Base-by-base conservation (phyloP, 2,113 vertebrate genomes). In the Zapus hudsonius region DNA sequence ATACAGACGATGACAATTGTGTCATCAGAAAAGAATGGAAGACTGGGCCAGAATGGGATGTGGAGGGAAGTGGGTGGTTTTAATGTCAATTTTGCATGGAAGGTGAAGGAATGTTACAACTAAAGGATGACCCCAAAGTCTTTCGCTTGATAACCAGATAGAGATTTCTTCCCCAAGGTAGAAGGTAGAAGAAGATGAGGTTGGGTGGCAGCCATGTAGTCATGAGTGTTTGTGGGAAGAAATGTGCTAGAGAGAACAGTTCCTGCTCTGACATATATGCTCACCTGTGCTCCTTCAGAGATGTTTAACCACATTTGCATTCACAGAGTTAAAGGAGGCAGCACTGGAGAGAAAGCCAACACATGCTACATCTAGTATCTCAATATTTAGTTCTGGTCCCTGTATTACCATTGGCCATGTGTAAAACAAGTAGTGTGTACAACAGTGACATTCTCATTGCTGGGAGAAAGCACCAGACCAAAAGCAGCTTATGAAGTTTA, bases 131-230 rank as follows among this genome's bases (percentile, higher is more conserved):
- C 11, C 33, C 40, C 33, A 16, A 64, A 2, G 3, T 66, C 38
- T 85, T 42, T 31, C 25, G 10, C 13, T 80, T 44, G 3, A 25
- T 57, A 64, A 57, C 5, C 20, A 5, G 38, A 27, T 70, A n/a
- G 27, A 79, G 19, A 42, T 10, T 16, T 86, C 23, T 25, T 52
- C 3, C 1, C 23, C 29, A 59, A 19, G 31, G 11, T 0, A 73
- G 15, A 31, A 10, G 64, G 0, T 55, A 31, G 3, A 67, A 16
- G 29, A 47, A 2, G 36, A 19, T 0, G 36, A 36, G 15, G 1
- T 36, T 11, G 59, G 22, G 22, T 75, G 61, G 57, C 25, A 29
- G 19, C 11, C 52, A 52, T 12, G 52, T 22, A 20, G 16, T 23
- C 10, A 86, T 2, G 27, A 27, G 16, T n/a, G 59, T 33, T 78